Conservation (phyloP, 2,113 vertebrate species). For the Cololabis saira region DNA sequence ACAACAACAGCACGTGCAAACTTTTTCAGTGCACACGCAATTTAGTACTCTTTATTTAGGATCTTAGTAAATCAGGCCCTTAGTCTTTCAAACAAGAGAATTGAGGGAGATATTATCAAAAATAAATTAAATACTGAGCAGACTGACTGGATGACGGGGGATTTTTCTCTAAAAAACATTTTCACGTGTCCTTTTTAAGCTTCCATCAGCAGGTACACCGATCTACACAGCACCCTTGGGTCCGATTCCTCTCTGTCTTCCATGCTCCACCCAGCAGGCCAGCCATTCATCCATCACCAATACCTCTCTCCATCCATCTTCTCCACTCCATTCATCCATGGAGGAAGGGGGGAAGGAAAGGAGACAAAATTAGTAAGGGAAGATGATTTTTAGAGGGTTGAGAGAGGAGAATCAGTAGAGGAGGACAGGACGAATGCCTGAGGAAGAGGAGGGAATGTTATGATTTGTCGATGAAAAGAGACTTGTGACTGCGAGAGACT, state of each 20-base stretch:
- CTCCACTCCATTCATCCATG: slow-evolving; percentile 58
- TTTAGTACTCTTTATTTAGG: too few relatives aligned
- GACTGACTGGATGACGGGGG: slow-evolving; percentile 4
- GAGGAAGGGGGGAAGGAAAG: slow-evolving; percentile 47
- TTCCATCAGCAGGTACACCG: slow-evolving; percentile 76
- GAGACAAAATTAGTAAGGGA: slow-evolving; percentile 36
- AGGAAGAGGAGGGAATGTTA: slow-evolving; percentile 15
- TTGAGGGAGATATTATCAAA: slow-evolving; percentile 21
- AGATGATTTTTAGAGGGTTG: slow-evolving; percentile 13
- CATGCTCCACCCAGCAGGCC: slow-evolving; percentile 33
- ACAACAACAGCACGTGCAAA: too few relatives aligned
- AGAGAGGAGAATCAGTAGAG: slow-evolving; percentile 4
- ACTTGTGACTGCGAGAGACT: slow-evolving; percentile 1
- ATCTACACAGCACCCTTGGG: slow-evolving; percentile 55
- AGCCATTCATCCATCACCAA: slow-evolving; percentile 66
- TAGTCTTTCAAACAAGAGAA: slow-evolving; percentile 17
- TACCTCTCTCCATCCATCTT: slow-evolving; percentile 49
- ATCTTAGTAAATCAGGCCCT: too few relatives aligned
- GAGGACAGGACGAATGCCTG: slow-evolving; percentile 16
- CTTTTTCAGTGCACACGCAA: too few relatives aligned
- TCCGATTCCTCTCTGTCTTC: slow-evolving; percentile 59
- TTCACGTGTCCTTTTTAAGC: slow-evolving; percentile 68
- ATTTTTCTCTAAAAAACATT: slow-evolving; percentile 45
- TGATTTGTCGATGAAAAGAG: slow-evolving; percentile 7
- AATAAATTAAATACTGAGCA: slow-evolving; percentile 13